Percentiles rank a stretch among this genome's conserved stretches.
Evolutionary conservation across 2,113 vertebrate species (phyloP).

Genomic region (Cyprinus carpio): DNA sequence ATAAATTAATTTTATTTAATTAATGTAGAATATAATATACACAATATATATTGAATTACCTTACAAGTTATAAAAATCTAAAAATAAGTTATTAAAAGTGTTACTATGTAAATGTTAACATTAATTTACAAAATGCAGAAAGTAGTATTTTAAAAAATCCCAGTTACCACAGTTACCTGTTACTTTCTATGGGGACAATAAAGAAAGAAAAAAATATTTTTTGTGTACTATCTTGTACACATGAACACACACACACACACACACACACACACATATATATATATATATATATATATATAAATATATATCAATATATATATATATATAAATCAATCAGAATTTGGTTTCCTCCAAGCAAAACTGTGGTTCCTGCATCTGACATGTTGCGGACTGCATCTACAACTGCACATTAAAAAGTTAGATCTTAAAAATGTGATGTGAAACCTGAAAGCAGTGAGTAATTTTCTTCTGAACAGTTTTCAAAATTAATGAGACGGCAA

Average conservation of each 20-base stretch:
- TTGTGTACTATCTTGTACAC: neutral
- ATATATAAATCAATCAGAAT: neutral
- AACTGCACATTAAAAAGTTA: neutral
- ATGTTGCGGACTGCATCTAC: neutral
- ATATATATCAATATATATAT: too few relatives aligned
- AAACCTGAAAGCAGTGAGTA: neutral
- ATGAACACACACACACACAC: too few relatives aligned
- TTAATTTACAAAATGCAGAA: neutral
- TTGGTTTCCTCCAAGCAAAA: neutral
- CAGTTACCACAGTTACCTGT: too few relatives aligned
- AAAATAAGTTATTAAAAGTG: neutral
- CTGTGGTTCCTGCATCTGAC: neutral
- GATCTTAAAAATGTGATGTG: neutral
- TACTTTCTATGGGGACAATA: too few relatives aligned
- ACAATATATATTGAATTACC: too few relatives aligned
- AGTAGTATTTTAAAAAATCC: too few relatives aligned
- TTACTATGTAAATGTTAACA: neutral
- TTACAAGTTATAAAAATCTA: too few relatives aligned
- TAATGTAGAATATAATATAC: too few relatives aligned
- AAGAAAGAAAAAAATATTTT: too few relatives aligned
- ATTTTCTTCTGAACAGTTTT: slow-evolving; percentile 4
- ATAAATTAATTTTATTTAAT: too few relatives aligned
- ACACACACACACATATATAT: too few relatives aligned
- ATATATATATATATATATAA: too few relatives aligned
- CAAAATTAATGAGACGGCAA: neutral